Evolutionary conservation across 1,140 invertebrate genomes (phyloP), one percentile per base, ranked within the genome.

Genomic region (Dolichoris vasculosae): DNA sequence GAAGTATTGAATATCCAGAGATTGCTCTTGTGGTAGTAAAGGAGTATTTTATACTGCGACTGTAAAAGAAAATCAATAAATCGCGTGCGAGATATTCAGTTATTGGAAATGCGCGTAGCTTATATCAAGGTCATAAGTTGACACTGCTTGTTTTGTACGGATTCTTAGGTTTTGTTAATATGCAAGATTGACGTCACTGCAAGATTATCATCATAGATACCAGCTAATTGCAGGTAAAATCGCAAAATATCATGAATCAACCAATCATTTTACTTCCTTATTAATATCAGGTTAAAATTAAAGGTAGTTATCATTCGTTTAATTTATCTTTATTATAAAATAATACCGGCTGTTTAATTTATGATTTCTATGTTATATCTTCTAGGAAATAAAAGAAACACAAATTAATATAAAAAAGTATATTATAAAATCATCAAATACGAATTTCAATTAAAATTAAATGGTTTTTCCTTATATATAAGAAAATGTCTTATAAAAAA

Each of bases 21-120:
- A 59, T 59, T 9, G 55, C 11, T 26, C 35, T 69, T 20, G 67
- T 40, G 1, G 17, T 23, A 23, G 77, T 63, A 26, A 0, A 9
- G 55, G 11, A 26, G 7, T 8, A 63, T 51, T 8, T 38, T 38
- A 2, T 38, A 38, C 67, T 35, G 20, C 20, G 17, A 23, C 13
- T n/a, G 32, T 11, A 17, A 35, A 51, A 32, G 76, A 51, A n/a
- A 85, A 85, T 85, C 77, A 55, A 82, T 86, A 75, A 82, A 77
- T 80, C 43, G 79, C 71, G 2, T 30, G 30, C 59, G 63, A 43
- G 75, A 51, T 55, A 40, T 38, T 75, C 78, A 85, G 51, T 78
- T 85, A 78, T 81, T 85, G 38, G 48, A 79, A 43, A 35, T 55
- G 20, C 23, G 46, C 7, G 77, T 9, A 48, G 69, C 71, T 69